These are phyloP conservation scores for Zootermopsis nevadensis DNA, from an alignment of 2,888 invertebrate species.

Conservation along the genomic window DNA sequence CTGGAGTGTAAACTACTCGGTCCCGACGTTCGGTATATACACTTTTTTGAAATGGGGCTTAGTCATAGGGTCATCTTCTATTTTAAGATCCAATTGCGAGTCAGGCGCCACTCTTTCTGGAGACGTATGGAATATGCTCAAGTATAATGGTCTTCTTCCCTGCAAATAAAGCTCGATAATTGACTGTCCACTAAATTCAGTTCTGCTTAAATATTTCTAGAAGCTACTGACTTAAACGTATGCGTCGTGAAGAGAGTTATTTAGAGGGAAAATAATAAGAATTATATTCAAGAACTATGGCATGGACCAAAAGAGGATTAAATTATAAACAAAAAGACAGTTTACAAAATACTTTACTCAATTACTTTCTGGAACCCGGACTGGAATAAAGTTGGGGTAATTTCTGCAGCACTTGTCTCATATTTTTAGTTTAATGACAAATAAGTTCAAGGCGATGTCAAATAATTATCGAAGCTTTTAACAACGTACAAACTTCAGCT, in stretches of 20 bases:
- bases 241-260: neutral
- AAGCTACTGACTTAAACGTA: no score
- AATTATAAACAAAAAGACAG: neutral
- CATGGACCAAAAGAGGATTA: neutral
- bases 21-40: no score
- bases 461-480: neutral
- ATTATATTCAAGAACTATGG: neutral
- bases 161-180: no score
- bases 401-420: neutral
- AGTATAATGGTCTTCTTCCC: no score
- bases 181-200: no score
- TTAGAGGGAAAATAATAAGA: neutral
- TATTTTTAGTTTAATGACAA: neutral
- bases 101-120: no score
- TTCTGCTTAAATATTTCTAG: no score
- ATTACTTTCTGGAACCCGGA: neutral
- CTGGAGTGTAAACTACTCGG: no score
- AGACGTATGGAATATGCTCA: no score
- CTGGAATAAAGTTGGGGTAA: neutral
- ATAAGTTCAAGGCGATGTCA: constrained; percentile 14
- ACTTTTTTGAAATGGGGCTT: no score
- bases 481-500: neutral
- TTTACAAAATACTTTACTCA: neutral
- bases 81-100: no score
- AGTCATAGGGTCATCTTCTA: no score